Conservation (phyloP, 2,113 vertebrate species). For the Phodopus roborovskii region DNA sequence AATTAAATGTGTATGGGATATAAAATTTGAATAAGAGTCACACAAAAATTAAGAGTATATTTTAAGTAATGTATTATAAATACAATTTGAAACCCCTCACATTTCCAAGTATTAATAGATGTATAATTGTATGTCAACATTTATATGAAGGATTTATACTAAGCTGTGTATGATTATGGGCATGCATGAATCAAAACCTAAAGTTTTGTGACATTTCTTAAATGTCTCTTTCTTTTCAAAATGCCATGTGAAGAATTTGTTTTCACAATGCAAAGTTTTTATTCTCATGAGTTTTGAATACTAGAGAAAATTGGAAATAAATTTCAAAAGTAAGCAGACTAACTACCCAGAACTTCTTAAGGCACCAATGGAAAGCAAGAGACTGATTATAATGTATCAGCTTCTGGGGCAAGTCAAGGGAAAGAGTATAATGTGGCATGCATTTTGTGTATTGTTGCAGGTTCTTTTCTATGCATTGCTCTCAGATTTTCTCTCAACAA, state of each 20-base stretch:
- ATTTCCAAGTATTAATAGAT: constrained; percentile 25
- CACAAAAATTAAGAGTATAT: background rate
- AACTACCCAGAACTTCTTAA: background rate
- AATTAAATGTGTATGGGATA: background rate
- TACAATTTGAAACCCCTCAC: background rate
- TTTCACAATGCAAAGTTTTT: background rate
- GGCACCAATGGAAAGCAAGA: background rate
- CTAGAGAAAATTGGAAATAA: background rate
- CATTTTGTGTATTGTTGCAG: background rate
- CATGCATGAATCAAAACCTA: constrained; percentile 10
- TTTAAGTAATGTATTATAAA: background rate
- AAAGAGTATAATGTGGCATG: background rate
- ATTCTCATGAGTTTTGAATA: background rate
- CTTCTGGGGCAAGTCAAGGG: background rate
- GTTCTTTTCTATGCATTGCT: background rate
- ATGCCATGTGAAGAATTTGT: background rate
- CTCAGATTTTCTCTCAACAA: background rate
- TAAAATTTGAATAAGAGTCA: background rate
- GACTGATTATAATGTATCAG: background rate
- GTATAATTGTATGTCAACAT: background rate
- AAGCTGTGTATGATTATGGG: background rate
- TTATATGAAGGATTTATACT: background rate
- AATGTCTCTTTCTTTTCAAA: background rate
- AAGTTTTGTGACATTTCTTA: constrained; percentile 4
- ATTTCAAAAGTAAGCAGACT: constrained; percentile 1